Conservation (phyloP, 1,140 invertebrate genomes). For the Neotoxoptera formosana region DNA sequence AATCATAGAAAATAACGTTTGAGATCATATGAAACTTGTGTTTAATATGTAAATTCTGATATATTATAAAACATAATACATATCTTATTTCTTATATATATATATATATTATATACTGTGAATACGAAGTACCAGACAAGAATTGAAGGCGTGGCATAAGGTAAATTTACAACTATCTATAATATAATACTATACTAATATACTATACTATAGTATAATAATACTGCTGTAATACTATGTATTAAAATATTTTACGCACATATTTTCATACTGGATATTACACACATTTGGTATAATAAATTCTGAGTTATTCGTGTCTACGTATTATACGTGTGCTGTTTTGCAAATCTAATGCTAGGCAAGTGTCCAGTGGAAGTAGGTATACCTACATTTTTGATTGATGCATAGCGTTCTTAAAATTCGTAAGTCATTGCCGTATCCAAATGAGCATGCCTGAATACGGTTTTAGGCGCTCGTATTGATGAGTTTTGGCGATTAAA, state of each 20-base stretch:
- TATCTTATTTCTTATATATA: neutral
- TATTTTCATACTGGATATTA: neutral
- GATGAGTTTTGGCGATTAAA: neutral
- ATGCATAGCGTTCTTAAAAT: slow-evolving; percentile 23
- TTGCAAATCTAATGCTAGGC: slow-evolving; percentile 28
- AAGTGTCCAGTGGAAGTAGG: slow-evolving; percentile 38
- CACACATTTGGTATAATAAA: slow-evolving; percentile 16
- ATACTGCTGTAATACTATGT: neutral
- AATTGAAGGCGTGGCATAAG: slow-evolving; percentile 23
- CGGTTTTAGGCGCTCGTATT: neutral
- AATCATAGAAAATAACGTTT: neutral
- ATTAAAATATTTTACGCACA: slow-evolving; percentile 40
- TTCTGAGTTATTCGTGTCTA: neutral
- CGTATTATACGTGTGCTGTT: slow-evolving; percentile 15
- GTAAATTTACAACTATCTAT: slow-evolving; percentile 32
- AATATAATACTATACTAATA: too few relatives aligned
- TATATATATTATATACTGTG: neutral
- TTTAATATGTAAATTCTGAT: slow-evolving; percentile 21
- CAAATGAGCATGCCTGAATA: slow-evolving; percentile 6
- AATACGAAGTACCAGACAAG: neutral
- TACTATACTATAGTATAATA: neutral
- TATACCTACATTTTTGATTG: slow-evolving; percentile 30
- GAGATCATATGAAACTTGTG: neutral
- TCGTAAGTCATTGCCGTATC: slow-evolving; percentile 14
- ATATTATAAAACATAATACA: slow-evolving; percentile 9